Evolutionary conservation across 1,140 invertebrate species (phyloP), one percentile per base, ranked within the genome.

Genomic region (Drosophila repleta): DNA sequence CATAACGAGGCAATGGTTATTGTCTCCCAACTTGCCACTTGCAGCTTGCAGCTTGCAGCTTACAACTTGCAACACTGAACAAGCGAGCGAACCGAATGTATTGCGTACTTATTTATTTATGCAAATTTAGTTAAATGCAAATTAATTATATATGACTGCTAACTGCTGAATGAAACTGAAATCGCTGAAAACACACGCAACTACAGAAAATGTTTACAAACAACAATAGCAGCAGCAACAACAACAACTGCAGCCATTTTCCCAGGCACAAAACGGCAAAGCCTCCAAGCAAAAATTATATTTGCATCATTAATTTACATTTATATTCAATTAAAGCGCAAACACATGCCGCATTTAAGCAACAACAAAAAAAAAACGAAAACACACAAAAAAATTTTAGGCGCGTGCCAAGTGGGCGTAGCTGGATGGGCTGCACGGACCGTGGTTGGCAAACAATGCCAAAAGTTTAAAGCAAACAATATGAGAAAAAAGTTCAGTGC

Each of bases 241-340:
- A 66, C 51, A 57, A 51, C 58, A 61, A 62, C 29, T 49, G 62
- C 39, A 76, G 51, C 46, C 49, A 53, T 68, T 61, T 52, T 62
- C 39, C 49, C 55, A 43, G 55, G 68, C 60, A 55, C 51, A 55
- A 70, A 57, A 63, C 49, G 41, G 29, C 60, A 72, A 80, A 80
- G 82, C 82, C 82, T 78, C 66, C 55, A 87, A 88, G 82, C 82
- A 88, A 83, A 88, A 88, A 87, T 88, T 88, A 88, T 87, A 88
- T 88, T 76, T 88, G 83, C 83, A 88, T 83, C 83, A 88, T 88
- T 88, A 88, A 88, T 89, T 89, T 88, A 89, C 83, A 88, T 88
- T 88, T 88, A 89, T 89, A 88, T 88, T 88, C 83, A 88, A 88
- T 88, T 88, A 83, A 88, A 88, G 82, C 67, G 74, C 82, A 85